These are phyloP conservation scores for Syrista parreyssii DNA, from an alignment of 2,888 invertebrate genomes.

Conservation along the genomic window DNA sequence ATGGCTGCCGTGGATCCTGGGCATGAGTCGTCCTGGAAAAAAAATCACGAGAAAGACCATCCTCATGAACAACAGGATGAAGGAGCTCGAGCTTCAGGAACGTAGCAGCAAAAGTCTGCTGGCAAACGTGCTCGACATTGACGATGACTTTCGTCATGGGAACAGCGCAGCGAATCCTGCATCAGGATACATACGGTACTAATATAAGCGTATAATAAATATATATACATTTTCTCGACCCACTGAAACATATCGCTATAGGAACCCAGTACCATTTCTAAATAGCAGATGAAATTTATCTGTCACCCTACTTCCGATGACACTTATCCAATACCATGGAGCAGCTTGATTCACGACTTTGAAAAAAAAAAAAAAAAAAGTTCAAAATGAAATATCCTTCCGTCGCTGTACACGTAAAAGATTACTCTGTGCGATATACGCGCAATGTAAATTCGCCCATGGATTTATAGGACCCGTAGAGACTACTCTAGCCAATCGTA, in stretches of 20 bases:
- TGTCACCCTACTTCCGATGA: background rate
- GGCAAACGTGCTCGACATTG: constrained; percentile 95
- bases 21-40: constrained; percentile 96
- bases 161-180: constrained; percentile 68
- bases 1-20: constrained; percentile 96
- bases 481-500: background rate
- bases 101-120: constrained; percentile 93
- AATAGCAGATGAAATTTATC: background rate
- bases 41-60: constrained; percentile 92
- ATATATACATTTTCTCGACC: too few relatives aligned
- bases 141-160: constrained; percentile 90
- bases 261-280: background rate
- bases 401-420: background rate
- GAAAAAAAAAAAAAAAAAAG: background rate
- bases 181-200: constrained; percentile 20
- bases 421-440: background rate
- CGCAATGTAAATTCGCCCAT: background rate
- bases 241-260: background rate
- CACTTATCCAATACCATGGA: background rate
- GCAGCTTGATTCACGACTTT: background rate
- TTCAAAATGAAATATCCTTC: background rate
- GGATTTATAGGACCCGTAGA: background rate
- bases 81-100: constrained; percentile 92
- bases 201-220: constrained; percentile 22
- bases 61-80: constrained; percentile 90